Base-by-base conservation (phyloP, 37 sponge, comb jelly and placozoan genomes). In the Lycopodina hypogea region DNA sequence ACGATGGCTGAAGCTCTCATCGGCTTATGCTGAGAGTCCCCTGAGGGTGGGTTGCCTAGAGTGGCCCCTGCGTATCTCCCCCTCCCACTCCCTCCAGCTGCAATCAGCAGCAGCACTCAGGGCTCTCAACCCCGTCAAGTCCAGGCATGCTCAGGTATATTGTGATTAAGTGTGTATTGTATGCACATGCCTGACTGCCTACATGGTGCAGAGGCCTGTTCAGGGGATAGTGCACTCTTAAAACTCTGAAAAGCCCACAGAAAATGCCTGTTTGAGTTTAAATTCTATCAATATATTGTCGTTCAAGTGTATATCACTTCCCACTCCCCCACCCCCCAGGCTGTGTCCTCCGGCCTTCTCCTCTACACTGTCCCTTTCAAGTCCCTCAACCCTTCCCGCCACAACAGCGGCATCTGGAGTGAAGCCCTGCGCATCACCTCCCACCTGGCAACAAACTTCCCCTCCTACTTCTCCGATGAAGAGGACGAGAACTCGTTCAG, bases 11-110 rank as follows among this genome's bases (percentile, higher is more conserved):
- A 90, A 91, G 82, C 80, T 88, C 18, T 80, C 95, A n/a, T 88
- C 95, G 58, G 92, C 95, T 3, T 95, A 91, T 60, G 82, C 93
- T 35, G 95, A 95, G 83, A 89, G 87, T 74, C 92, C 91, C 14
- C 72, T 95, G 29, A 74, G 95, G 30, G 95, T 95, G 28, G 76
- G 92, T 12, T 86, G 92, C 42, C 81, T 95, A 34, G 92, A 89
- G 65, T 95, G 95, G 95, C 95, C 95, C 0, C 82, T 91, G 29
- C 48, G 77, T 11, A 57, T 91, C 57, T 88, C 93, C 42, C 86
- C 92, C 2, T 29, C 34, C 22, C 95, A 95, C 66, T 84, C 86
- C 40, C 83, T 90, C 33, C 95, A 95, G 80, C 83, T 95, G 2
- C 95, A 95, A 51, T 87, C 68, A 45, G 79, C 84, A 29, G 93